Evolutionary conservation across 2,113 vertebrate species (phyloP).

Genomic region (Antechinus stuartii): DNA sequence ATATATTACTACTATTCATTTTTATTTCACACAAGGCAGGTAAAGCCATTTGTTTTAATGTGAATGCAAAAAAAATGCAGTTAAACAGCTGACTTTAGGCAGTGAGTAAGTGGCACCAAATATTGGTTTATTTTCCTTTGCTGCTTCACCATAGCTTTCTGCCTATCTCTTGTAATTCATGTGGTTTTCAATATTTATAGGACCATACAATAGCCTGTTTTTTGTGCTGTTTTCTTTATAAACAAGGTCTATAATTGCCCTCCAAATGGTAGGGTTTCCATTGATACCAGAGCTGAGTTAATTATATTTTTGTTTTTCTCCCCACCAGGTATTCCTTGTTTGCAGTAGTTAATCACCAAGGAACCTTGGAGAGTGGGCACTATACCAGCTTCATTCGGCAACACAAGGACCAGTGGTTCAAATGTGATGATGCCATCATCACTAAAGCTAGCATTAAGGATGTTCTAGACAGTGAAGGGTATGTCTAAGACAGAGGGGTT

Average conservation of each 20-base stretch:
- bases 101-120: not conserved
- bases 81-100: not conserved
- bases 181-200: not conserved
- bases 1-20: not conserved
- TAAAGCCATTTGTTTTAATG: not conserved
- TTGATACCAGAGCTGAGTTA: not conserved
- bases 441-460: conserved; percentile 99
- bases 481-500: conserved; percentile 64
- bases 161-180: not conserved
- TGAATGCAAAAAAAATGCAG: not conserved
- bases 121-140: not conserved
- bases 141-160: not conserved
- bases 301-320: not conserved
- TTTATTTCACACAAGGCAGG: no score
- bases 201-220: not conserved
- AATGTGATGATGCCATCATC: conserved; percentile 99
- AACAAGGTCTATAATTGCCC: not conserved
- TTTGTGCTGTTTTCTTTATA: accelerated
- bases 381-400: conserved; percentile 99
- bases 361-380: conserved; percentile 98
- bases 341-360: conserved; percentile 99
- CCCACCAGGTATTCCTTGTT: conserved; percentile 96
- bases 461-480: conserved; percentile 99
- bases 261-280: not conserved
- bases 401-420: conserved; percentile 99